Evolutionary conservation across 2,888 invertebrate species (phyloP), one percentile per base, ranked within the genome.

Genomic region (Psylliodes chrysocephalus): DNA sequence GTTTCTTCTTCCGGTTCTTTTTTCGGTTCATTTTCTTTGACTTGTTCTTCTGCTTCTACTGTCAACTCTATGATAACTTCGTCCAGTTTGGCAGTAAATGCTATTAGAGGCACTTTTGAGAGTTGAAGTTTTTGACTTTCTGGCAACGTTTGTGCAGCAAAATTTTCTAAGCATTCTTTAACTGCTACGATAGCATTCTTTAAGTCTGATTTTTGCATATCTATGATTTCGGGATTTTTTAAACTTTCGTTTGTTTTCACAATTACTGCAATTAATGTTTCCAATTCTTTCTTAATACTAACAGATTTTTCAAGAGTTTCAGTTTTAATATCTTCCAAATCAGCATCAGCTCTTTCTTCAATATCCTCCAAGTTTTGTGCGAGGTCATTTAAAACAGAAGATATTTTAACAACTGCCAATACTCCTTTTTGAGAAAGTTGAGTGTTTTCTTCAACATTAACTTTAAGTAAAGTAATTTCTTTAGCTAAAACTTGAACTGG

Each of bases 181-280:
- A 63, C 42, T 18, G 53, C 46, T 3, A 25, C 7, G 17, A 63
- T 15, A 5, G 61, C 61, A 25, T 61, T 38, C 17, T 46, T 33
- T 10, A 73, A 30, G n/a, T 63, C 8, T 40, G 61, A 60, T 14
- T 71, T 55, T 30, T 72, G 67, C 33, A 59, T 22, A 40, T 64
- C 15, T 12, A 67, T 14, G 7, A 55, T 30, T 15, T 61, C 47
- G 0, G 65, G 53, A n/a, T 69, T 44, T n/a, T 44, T 8, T 0
- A 68, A 15, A 10, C 56, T 22, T 42, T 65, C 60, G 7, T 65
- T 18, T 2, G 63, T 22, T 19, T 64, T 30, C 0, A 64, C 59
- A 7, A 72, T 18, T n/a, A 66, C 14, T 8, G 60, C 56, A 6
- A n/a, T n/a, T n/a, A n/a, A n/a, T n/a, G n/a, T n/a, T n/a, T n/a